These are phyloP conservation scores for Samia ricini DNA, from an alignment of 1,140 invertebrate genomes.

Conservation along the genomic window DNA sequence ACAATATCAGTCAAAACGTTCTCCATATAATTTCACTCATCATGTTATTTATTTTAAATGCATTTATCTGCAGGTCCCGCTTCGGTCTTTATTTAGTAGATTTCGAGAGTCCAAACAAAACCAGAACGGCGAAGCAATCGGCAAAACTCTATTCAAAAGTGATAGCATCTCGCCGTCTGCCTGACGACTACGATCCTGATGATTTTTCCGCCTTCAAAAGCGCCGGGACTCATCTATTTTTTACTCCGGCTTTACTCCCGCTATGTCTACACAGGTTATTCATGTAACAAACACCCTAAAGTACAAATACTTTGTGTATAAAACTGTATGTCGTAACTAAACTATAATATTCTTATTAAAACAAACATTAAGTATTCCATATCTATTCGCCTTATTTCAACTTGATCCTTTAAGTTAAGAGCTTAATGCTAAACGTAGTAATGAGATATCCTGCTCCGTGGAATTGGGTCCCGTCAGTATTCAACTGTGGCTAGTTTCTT, in stretches of 20 bases:
- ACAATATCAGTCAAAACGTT: conserved; percentile 53
- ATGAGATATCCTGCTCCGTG: conserved; percentile 27
- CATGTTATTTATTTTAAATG: conserved; percentile 73
- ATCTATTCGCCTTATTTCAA: conserved; percentile 59
- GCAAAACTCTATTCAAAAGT: conserved; percentile 77
- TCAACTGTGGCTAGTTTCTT: conserved; percentile 69
- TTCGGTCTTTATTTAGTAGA: conserved; percentile 89
- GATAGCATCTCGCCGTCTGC: conserved; percentile 53
- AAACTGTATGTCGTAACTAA: conserved; percentile 51
- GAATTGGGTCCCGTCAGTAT: conserved; percentile 45
- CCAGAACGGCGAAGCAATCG: conserved; percentile 85
- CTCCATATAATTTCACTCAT: conserved; percentile 64
- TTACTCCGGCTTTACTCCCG: conserved; percentile 46
- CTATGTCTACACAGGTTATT: conserved; percentile 52
- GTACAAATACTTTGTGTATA: conserved; percentile 47
- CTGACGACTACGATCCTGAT: conserved; percentile 62
- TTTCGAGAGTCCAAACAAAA: conserved; percentile 83
- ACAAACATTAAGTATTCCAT: conserved; percentile 35
- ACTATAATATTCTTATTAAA: conserved; percentile 51
- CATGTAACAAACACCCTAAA: conserved; percentile 32
- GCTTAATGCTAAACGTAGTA: conserved; percentile 40
- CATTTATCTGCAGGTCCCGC: conserved; percentile 79
- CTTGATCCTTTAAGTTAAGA: conserved; percentile 65
- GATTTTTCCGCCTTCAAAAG: conserved; percentile 63
- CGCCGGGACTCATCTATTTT: conserved; percentile 38